Conservation (phyloP, 1,140 invertebrate species). For the Sycophila sp. region DNA sequence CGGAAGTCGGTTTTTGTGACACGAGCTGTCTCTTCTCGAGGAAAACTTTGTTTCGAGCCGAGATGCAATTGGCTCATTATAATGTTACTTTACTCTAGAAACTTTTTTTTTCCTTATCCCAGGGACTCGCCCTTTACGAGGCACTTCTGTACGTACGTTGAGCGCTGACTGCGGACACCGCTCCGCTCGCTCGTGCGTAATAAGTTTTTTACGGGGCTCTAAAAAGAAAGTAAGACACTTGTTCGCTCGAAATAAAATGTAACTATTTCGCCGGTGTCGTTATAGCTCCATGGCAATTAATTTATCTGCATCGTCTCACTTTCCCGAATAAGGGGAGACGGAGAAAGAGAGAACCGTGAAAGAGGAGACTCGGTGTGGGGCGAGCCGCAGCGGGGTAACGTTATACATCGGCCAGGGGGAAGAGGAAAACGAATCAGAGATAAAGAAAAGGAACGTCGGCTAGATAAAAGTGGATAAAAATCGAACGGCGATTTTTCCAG, state of each 20-base stretch:
- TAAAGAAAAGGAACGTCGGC: neutral
- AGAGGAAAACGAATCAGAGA: no score
- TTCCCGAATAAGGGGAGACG: neutral
- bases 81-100: neutral
- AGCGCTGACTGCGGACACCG: neutral
- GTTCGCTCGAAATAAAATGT: neutral
- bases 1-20: constrained; percentile 6
- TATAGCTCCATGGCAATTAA: neutral
- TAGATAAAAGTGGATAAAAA: neutral
- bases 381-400: neutral
- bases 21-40: neutral
- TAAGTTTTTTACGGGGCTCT: constrained; percentile 11
- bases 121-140: neutral
- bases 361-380: no score
- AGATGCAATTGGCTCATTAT: constrained; percentile 31
- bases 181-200: no score
- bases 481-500: constrained; percentile 21
- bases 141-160: neutral
- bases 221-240: constrained; percentile 7
- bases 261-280: neutral
- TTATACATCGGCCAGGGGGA: neutral
- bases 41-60: constrained; percentile 2
- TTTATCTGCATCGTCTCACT: neutral
- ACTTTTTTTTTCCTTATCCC: neutral
- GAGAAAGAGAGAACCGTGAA: neutral